Base-by-base conservation (phyloP, 1,140 invertebrate genomes). In the Pseudomyrmex sp. region DNA sequence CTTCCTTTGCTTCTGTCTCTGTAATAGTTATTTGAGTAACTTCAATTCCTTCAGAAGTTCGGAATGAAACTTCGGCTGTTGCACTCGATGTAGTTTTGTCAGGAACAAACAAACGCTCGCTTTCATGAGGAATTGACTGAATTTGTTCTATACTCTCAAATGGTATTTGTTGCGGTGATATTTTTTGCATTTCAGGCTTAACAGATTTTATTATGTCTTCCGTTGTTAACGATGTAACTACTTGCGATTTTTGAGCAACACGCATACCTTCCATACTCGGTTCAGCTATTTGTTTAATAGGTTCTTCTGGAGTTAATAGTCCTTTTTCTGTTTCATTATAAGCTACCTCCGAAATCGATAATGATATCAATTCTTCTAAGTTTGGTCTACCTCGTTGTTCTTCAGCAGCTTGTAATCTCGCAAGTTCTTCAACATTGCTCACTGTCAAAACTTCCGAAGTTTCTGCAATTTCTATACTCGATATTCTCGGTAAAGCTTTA, bases 1-100 rank as follows among this genome's bases (percentile, higher is more conserved):
- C 87, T 89, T 95, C 91, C 74, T 93, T 91, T 3, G 88, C 79
- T 88, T 94, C 93, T 59, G 93, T 92, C 75, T 95, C 94, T 46
- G 90, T 89, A 0, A 86, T 48, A 0, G 85, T 91, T 20, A 94
- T 75, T 88, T 95, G 90, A 0, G 88, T 93, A 10, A 94, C 76
- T 88, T 92, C 90, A 1, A 94, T 5, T 61, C 91, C 72, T 73
- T 93, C 90, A 0, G 89, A 90, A n/a, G 85, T 82, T 44, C 90
- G 83, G 62, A 93, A 92, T 35, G 83, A 70, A 10, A 94, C 62
- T 2, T 93, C 88, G 2, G 93, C 93, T 15, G 86, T 84, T 9
- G 59, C 90, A 2, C 72, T 63, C 8, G 89, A 72, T 2, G 69
- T 68, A 46, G 85, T 88, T 70, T 85, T 86, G 20, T 90, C 85